phyloP scores from a whole-genome alignment of 2,888 invertebrate species.

The Maniola hyperantus region DNA sequence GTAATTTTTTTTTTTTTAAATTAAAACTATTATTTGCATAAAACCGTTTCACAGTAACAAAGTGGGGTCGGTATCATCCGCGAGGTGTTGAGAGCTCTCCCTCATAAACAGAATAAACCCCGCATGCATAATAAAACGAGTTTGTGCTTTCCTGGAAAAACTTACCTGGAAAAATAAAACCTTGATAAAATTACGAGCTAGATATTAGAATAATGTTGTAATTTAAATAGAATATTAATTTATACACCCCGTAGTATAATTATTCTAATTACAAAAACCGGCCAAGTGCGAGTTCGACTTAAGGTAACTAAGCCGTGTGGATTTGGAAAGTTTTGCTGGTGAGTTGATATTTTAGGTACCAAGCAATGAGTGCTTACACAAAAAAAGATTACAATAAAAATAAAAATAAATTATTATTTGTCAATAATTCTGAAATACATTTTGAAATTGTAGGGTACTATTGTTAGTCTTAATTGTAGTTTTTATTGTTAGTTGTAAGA shows the following conservation, averaged over 20 bases:
- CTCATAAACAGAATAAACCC: constrained; percentile 1
- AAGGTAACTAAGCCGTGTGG: no score
- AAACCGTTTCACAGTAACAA: neutral
- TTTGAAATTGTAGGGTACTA: no score
- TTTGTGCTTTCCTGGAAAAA: neutral
- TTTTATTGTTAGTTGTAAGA: no score
- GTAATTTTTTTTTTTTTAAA: no score
- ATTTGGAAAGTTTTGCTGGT: no score
- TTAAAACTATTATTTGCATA: neutral
- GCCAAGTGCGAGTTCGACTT: no score
- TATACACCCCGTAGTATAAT: neutral
- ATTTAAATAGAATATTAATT: neutral
- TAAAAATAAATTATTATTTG: no score
- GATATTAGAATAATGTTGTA: neutral
- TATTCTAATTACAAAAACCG: neutral
- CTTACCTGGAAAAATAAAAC: neutral
- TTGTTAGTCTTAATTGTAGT: no score
- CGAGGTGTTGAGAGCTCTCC: constrained; percentile 3
- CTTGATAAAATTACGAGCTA: neutral
- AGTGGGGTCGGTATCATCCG: neutral
- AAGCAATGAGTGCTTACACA: no score
- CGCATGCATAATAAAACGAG: constrained; percentile 11
- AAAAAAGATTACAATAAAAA: no score
- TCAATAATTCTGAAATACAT: no score
- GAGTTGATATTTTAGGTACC: no score